These are phyloP conservation scores for Caracal caracal DNA, from an alignment of 2,113 vertebrate genomes.

Conservation along the genomic window DNA sequence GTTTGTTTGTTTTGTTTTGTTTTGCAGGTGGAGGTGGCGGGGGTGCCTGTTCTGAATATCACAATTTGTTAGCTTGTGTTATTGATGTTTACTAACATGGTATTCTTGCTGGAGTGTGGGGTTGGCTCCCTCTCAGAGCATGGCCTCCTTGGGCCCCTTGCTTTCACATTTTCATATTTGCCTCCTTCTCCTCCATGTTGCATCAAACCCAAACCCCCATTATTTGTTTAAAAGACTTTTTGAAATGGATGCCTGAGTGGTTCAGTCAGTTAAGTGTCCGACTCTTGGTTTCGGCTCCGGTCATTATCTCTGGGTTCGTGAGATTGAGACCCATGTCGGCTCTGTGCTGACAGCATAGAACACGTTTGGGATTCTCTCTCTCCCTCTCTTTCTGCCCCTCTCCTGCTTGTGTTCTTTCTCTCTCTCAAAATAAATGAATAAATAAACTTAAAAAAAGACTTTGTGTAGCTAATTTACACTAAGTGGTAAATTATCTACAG, in stretches of 20 bases:
- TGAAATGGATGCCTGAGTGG: background rate
- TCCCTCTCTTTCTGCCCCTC: no score
- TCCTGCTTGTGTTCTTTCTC: no score
- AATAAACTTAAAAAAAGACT: no score
- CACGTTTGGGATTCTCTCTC: no score
- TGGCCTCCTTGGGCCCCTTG: accelerated
- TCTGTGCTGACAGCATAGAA: no score
- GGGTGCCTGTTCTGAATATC: background rate
- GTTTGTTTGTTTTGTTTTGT: background rate
- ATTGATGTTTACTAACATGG: background rate
- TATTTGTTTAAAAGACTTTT: background rate
- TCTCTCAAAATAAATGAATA: no score
- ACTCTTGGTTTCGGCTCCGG: no score
- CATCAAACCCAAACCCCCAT: background rate
- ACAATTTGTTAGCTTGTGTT: background rate
- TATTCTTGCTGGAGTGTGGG: background rate
- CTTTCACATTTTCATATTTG: background rate
- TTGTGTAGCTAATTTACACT: background rate
- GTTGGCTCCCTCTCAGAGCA: accelerated
- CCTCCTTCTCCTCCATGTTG: background rate
- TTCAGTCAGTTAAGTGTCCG: no score
- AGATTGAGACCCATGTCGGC: no score
- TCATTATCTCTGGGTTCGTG: no score
- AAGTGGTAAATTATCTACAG: background rate
- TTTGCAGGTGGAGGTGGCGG: background rate